A percentile compares a stretch with the other conserved stretches of the same genome.
Evolutionary conservation across 2,113 vertebrate genomes (phyloP).

Genomic region (Numida meleagris): DNA sequence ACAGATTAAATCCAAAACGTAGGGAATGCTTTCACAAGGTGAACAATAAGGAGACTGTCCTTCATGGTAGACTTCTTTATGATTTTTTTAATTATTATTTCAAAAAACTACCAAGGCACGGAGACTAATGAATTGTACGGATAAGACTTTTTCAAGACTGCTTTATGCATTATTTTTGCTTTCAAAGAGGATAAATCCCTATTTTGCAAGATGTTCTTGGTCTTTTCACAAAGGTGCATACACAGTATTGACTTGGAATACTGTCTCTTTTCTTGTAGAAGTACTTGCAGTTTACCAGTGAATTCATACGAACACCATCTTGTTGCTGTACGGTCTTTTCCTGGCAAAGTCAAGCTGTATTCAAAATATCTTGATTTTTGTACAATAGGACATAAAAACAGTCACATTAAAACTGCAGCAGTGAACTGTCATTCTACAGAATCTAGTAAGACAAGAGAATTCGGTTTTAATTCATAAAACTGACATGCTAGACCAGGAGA

Average conservation of each 20-base stretch:
- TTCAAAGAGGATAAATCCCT: not conserved
- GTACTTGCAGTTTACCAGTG: not conserved
- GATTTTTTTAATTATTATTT: not conserved
- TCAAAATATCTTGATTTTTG: not conserved
- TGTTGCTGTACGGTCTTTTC: slow-evolving; percentile 40
- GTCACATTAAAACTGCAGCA: not conserved
- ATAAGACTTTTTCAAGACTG: not conserved
- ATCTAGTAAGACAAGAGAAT: not conserved
- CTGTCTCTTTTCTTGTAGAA: not conserved
- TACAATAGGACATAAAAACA: not conserved
- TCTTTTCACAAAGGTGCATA: not conserved
- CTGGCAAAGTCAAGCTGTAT: not conserved
- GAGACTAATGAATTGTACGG: not conserved
- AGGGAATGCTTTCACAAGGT: slow-evolving; percentile 12
- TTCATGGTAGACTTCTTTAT: not conserved
- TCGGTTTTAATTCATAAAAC: rapidly evolving
- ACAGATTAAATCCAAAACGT: not conserved
- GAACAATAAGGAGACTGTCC: not conserved
- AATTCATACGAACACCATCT: not conserved
- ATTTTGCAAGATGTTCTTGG: not conserved
- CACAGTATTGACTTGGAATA: not conserved
- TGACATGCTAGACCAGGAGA: not conserved
- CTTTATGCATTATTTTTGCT: not conserved
- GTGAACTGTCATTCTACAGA: not conserved
- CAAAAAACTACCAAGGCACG: not conserved